These are phyloP conservation scores for Emmelina monodactyla DNA, from an alignment of 2,888 invertebrate species.

Conservation along the genomic window DNA sequence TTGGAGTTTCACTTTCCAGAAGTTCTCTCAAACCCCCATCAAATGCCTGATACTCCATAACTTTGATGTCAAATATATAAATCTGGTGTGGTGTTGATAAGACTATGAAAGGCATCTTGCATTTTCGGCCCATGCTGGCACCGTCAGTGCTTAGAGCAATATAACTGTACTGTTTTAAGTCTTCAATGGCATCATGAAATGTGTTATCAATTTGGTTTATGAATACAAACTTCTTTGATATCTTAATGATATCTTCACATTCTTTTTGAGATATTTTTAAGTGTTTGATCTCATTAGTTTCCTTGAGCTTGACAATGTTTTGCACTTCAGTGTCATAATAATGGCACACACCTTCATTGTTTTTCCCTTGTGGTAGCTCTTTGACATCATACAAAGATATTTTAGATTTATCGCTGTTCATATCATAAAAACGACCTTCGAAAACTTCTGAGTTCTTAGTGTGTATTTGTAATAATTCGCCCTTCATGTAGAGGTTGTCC, in stretches of 20 bases:
- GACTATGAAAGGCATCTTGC: constrained; percentile 54
- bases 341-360: constrained; percentile 41
- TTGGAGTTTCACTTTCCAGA: constrained; percentile 45
- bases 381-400: constrained; percentile 53
- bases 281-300: constrained; percentile 31
- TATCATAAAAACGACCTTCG: constrained; percentile 52
- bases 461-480: constrained; percentile 53
- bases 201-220: constrained; percentile 54
- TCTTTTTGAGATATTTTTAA: constrained; percentile 48
- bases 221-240: constrained; percentile 46
- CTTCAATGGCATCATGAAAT: constrained; percentile 46
- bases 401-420: constrained; percentile 49
- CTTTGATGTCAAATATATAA: constrained; percentile 58
- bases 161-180: constrained; percentile 37
- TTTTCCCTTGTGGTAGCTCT: constrained; percentile 32
- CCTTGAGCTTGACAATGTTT: constrained; percentile 45
- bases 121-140: constrained; percentile 56
- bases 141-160: constrained; percentile 52
- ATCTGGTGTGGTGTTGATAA: constrained; percentile 50
- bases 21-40: constrained; percentile 54
- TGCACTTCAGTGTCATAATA: constrained; percentile 50
- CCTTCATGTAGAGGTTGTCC: constrained; percentile 55
- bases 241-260: constrained; percentile 44
- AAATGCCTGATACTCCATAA: constrained; percentile 55
- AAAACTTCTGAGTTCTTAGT: constrained; percentile 47